These are phyloP conservation scores for Lacanobia oleracea DNA, from an alignment of 2,888 invertebrate species.

Conservation along the genomic window DNA sequence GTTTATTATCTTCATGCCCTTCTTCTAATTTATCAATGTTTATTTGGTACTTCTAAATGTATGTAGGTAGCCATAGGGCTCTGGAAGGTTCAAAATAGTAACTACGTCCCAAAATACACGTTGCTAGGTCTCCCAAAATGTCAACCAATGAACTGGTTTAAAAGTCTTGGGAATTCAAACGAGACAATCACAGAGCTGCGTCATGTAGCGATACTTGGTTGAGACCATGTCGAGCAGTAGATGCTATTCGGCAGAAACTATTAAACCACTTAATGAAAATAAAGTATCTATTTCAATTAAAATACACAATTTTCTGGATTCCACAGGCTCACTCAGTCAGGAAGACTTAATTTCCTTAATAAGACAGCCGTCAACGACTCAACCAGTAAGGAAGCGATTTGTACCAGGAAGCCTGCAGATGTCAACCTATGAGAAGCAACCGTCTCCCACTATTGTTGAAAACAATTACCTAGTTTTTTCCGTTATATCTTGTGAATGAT, in stretches of 20 bases:
- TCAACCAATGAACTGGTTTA: too few species aligned
- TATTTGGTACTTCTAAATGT: too few species aligned
- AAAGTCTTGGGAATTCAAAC: too few species aligned
- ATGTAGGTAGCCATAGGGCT: too few species aligned
- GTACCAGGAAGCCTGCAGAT: constrained; percentile 44
- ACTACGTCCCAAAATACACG: too few species aligned
- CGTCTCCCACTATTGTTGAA: constrained; percentile 59
- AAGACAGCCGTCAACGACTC: constrained; percentile 15
- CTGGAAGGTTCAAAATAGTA: too few species aligned
- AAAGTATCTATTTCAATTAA: not conserved
- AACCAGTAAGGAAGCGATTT: constrained; percentile 51
- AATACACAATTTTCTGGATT: not conserved
- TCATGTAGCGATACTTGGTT: too few species aligned
- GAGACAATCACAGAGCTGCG: too few species aligned
- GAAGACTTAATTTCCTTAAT: constrained; percentile 2
- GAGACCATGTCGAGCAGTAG: not conserved
- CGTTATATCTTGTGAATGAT: constrained; percentile 36
- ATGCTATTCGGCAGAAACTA: too few species aligned
- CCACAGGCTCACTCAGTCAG: not conserved
- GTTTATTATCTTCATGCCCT: too few species aligned
- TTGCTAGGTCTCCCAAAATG: too few species aligned
- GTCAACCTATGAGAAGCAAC: constrained; percentile 50
- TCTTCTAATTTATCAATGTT: too few species aligned
- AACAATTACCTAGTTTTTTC: constrained; percentile 46
- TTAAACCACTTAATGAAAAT: not conserved